Base-by-base conservation (phyloP, 1,140 invertebrate species). In the Zaprionus ghesquierei region DNA sequence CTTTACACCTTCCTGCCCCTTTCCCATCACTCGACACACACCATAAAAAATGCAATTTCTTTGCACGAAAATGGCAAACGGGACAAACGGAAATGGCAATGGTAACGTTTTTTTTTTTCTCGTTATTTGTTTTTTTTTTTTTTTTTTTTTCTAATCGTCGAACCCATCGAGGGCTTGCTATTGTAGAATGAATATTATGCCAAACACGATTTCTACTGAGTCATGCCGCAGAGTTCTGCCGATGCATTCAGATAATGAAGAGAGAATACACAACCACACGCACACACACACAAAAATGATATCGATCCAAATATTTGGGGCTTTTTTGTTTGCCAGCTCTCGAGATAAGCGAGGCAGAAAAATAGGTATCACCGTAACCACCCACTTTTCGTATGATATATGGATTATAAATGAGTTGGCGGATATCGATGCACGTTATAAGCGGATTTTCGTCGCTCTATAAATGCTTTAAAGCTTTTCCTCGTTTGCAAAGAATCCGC, bases 231-330 rank as follows among this genome's bases (percentile, higher is more conserved):
- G 27, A 12, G 27, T 46, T 46, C 18, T n/a, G n/a, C 15, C 59
- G 59, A 62, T 62, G 59, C 8, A 46, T 25, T 9, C 49, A 62
- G 60, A 62, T 62, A 62, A 49, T 46, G 18, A 62, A 35, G 4
- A 46, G n/a, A 12, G 35, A 15, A 29, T 9, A 58, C 8, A 13
- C 13, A n/a, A 41, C 25, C 1, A 33, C 12, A 18, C 15, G 10
- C 3, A 33, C 1, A 35, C 31, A 22, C 20, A 22, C 20, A 46
- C 49, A 25, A 13, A 12, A 33, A 12, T 51, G 33, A 71, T 71
- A 71, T 71, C 69, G 69, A 71, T 66, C 69, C 44, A 59, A 51
- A 33, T 25, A 65, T 59, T 50, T 61, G 69, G 53, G 18, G 12
- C 29, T 49, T 63, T n/a, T 70, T 55, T 69, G 22, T 62, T 69